Base-by-base conservation (phyloP, 2,888 invertebrate species). In the Mellilla xanthometata region DNA sequence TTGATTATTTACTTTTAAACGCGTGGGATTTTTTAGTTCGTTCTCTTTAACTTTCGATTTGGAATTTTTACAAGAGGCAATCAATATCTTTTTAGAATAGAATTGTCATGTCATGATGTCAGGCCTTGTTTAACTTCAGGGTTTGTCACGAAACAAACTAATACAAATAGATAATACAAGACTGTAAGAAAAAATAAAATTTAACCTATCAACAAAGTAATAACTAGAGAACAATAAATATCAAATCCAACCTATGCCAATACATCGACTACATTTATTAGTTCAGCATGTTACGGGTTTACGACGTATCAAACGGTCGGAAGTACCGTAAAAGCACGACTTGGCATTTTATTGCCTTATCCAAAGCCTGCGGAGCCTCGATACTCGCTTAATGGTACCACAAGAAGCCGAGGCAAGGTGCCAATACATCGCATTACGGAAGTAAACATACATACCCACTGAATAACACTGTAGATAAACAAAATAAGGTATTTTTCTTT, bases 311-410 rank as follows among this genome's bases (percentile, higher is more conserved):
- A 70, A 81, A 80, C 67, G 73, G 68, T 73, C 62, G 66, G 65
- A 65, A 68, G 72, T 67, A 69, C 68, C 62, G 68, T 71, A 68
- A 68, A 68, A 44, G 50, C 51, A 61, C 72, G 74, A 76, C 76
- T 79, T 81, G 79, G 74, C 76, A 63, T 81, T 86, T 85, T 85
- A 86, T 81, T 78, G 72, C 73, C 70, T 52, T 78, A 81, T 81
- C 73, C 62, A 65, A 70, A 69, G 70, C 69, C 66, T 65, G 67
- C 65, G 70, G 67, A 72, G 68, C 75, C 64, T 66, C 75, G 72
- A 76, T 72, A 69, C 73, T 67, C 66, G 72, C n/a, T n/a, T n/a
- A 77, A 76, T 72, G 65, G 62, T 53, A 67, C 71, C 70, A 60
- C 74, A 76, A 81, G 76, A 74, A 55, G 57, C 58, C 65, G 60